phyloP scores from a whole-genome alignment of 2,797 vertebrate genomes.

The Phylloscopus collybita region DNA sequence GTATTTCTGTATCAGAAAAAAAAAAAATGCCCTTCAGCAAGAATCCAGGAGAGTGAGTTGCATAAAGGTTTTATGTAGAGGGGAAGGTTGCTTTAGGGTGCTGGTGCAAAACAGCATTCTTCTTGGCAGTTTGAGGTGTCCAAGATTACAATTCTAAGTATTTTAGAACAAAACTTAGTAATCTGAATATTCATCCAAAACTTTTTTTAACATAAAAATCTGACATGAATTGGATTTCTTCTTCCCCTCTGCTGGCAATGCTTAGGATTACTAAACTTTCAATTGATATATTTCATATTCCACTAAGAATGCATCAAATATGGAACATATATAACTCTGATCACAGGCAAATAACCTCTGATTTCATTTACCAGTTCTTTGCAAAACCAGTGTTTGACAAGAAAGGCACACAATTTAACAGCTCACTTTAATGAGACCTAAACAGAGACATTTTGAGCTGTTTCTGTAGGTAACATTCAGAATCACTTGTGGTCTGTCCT shows the following conservation, averaged over 20 bases:
- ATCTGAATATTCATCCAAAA: not conserved
- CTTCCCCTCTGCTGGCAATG: not conserved
- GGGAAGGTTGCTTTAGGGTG: not conserved
- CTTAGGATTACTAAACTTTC: not conserved
- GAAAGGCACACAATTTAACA: not conserved
- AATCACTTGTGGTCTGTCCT: not conserved
- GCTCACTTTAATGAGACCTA: not conserved
- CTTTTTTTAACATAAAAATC: not conserved
- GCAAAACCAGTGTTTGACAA: not conserved
- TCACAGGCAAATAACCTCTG: not conserved
- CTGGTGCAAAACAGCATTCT: not conserved
- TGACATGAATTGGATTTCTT: not conserved
- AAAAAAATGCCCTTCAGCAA: not conserved
- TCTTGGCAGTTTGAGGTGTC: not conserved
- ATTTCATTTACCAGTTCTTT: not conserved
- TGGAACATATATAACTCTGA: not conserved
- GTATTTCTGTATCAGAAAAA: not conserved
- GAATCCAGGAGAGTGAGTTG: not conserved
- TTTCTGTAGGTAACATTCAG: not conserved
- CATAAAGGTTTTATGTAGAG: not conserved
- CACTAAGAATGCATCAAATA: not conserved
- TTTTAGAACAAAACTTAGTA: not conserved
- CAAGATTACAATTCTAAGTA: not conserved
- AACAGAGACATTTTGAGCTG: not conserved
- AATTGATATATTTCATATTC: not conserved